Evolutionary conservation across 92 coral and sea anemone species (phyloP).

Genomic region (Paragorgia papillata): DNA sequence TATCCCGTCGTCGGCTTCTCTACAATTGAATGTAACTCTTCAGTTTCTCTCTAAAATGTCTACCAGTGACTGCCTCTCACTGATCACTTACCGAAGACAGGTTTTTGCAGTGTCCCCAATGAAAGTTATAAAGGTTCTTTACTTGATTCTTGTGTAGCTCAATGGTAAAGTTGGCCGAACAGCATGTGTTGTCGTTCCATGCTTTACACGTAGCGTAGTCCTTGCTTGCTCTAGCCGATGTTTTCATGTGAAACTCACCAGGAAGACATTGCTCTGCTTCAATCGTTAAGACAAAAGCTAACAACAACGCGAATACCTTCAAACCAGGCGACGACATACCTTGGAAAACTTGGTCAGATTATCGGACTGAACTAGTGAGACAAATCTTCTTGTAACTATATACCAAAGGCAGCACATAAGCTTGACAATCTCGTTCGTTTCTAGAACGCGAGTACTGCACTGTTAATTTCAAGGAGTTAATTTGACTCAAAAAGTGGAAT

Average conservation of each 20-base stretch:
- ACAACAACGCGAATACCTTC: neutral
- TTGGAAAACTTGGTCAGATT: neutral
- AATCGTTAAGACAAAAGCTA: neutral
- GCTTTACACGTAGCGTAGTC: conserved; percentile 70
- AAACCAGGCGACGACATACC: neutral
- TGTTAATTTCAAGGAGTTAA: too few relatives aligned
- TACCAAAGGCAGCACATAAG: too few relatives aligned
- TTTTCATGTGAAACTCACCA: conserved; percentile 65
- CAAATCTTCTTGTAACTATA: neutral
- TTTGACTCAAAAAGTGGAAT: too few relatives aligned
- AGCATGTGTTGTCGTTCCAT: conserved; percentile 80
- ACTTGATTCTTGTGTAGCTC: conserved; percentile 59
- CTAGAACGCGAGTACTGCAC: too few relatives aligned
- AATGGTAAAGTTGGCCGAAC: conserved; percentile 76
- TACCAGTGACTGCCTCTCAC: too few relatives aligned
- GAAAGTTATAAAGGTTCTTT: conserved; percentile 74
- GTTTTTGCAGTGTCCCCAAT: conserved; percentile 86
- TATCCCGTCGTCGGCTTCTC: too few relatives aligned
- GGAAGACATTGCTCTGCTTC: conserved; percentile 62
- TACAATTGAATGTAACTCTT: too few relatives aligned
- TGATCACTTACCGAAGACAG: conserved; percentile 63
- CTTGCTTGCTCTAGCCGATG: conserved; percentile 70
- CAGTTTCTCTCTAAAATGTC: too few relatives aligned
- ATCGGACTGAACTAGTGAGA: neutral
- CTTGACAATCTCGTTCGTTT: too few relatives aligned